Percentiles rank a stretch among this genome's conserved stretches.
Evolutionary conservation across 2,113 vertebrate genomes (phyloP).

Genomic region (Haemorhous mexicanus): DNA sequence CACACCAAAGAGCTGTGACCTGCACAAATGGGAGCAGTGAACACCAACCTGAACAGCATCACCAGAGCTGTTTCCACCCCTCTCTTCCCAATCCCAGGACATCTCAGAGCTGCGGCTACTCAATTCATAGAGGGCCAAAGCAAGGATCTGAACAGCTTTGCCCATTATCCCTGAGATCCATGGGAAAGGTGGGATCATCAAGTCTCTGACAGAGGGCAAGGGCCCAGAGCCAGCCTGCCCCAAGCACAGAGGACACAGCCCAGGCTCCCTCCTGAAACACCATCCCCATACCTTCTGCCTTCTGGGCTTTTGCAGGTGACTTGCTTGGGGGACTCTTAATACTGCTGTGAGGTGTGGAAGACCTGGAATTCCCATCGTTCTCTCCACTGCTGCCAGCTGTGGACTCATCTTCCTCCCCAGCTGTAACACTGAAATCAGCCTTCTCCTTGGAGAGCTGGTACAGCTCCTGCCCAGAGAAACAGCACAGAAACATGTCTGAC

Average conservation of each 20-base stretch:
- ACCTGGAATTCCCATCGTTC: slow-evolving; percentile 78
- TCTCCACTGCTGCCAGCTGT: slow-evolving; percentile 78
- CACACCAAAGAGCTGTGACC: neutral
- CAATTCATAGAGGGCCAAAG: neutral
- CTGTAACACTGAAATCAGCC: slow-evolving; percentile 80
- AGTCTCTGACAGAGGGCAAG: neutral
- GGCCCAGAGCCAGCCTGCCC: neutral
- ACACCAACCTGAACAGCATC: neutral
- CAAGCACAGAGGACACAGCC: neutral
- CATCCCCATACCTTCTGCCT: slow-evolving; percentile 43
- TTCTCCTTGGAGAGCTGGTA: slow-evolving; percentile 92
- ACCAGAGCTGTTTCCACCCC: neutral
- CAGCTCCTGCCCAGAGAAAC: slow-evolving; percentile 79
- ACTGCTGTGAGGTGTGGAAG: slow-evolving; percentile 61
- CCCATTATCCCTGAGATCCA: neutral
- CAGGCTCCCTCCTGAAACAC: neutral
- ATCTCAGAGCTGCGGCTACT: neutral
- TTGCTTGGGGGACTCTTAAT: slow-evolving; percentile 47
- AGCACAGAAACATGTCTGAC: neutral
- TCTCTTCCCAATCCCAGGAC: neutral
- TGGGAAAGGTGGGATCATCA: neutral
- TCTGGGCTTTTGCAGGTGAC: slow-evolving; percentile 60
- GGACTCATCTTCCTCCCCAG: slow-evolving; percentile 83
- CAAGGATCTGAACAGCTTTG: neutral
- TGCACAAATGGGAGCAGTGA: neutral